Conservation (phyloP, 2,797 vertebrate species). For the Momotus momota region DNA sequence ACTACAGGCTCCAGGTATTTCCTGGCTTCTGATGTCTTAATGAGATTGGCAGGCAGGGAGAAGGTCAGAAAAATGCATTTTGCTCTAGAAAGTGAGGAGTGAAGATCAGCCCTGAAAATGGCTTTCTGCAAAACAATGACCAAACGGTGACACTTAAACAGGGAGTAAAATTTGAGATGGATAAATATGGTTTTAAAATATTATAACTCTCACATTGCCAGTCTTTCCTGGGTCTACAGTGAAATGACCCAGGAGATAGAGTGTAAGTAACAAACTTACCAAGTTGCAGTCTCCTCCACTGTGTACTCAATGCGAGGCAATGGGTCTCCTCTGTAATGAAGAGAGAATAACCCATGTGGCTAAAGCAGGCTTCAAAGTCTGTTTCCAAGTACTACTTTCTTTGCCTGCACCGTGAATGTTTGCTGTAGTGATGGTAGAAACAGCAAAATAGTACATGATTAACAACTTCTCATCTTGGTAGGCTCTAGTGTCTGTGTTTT, state of each 20-base stretch:
- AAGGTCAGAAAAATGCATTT: background rate
- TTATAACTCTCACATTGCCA: background rate
- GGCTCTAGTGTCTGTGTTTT: background rate
- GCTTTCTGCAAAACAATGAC: background rate
- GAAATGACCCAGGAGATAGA: background rate
- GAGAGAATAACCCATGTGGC: background rate
- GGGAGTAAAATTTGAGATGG: background rate
- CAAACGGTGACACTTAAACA: background rate
- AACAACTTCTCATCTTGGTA: background rate
- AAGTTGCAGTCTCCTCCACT: constrained; percentile 83
- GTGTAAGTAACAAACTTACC: constrained; percentile 73
- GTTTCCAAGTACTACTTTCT: background rate
- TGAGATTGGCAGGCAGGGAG: background rate
- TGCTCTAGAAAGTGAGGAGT: background rate
- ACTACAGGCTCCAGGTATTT: background rate
- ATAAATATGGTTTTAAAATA: background rate
- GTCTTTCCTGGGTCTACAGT: background rate
- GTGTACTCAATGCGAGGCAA: constrained; percentile 85
- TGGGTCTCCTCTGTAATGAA: constrained; percentile 79
- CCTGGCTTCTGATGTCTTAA: background rate
- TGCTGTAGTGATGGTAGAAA: background rate
- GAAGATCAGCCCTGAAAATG: background rate
- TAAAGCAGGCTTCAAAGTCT: background rate
- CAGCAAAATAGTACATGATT: background rate
- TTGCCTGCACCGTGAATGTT: background rate